phyloP scores from a whole-genome alignment of 2,113 vertebrate species.

The Petroica traversi region DNA sequence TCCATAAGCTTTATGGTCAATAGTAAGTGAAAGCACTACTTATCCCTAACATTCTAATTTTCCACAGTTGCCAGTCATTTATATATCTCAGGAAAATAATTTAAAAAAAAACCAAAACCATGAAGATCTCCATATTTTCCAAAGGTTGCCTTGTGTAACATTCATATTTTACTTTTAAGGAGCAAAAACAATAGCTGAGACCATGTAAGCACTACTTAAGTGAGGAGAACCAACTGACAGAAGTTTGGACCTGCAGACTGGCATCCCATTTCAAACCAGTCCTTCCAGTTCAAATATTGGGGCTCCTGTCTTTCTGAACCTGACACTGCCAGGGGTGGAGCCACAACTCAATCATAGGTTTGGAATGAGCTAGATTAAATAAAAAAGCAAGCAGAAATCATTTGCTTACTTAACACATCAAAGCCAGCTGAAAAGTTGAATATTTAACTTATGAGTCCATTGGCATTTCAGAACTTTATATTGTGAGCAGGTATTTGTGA shows the following conservation, averaged over 20 bases:
- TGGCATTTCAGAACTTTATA: neutral
- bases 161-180: neutral
- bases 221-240: neutral
- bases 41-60: neutral
- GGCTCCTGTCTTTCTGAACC: neutral
- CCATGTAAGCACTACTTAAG: neutral
- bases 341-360: neutral
- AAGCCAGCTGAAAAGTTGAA: neutral
- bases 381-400: neutral
- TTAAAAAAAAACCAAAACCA: neutral
- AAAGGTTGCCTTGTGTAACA: neutral
- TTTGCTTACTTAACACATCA: neutral
- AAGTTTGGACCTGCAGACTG: neutral
- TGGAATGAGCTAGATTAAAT: neutral
- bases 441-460: rapidly evolving
- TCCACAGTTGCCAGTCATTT: neutral
- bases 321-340: neutral
- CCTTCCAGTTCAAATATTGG: neutral
- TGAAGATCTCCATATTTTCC: neutral
- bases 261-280: neutral
- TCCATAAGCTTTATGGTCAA: neutral
- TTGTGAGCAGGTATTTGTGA: neutral
- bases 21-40: neutral
- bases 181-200: neutral
- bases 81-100: neutral